Evolutionary conservation across 1,140 invertebrate genomes (phyloP).

Genomic region (Micrasema minimum): DNA sequence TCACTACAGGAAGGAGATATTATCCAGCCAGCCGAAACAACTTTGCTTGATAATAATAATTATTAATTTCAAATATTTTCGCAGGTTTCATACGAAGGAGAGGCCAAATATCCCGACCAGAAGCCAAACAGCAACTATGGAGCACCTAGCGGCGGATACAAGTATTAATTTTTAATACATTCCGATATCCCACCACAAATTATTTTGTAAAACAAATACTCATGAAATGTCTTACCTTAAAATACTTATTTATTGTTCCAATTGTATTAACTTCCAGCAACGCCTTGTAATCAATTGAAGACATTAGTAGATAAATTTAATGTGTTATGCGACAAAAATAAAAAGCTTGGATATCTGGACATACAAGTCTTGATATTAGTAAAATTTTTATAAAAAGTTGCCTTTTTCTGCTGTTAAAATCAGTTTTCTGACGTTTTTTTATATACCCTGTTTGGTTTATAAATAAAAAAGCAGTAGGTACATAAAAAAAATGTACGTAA

Average conservation of each 20-base stretch:
- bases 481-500: no score
- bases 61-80: conserved; percentile 37
- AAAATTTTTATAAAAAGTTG: no score
- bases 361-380: not conserved
- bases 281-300: not conserved
- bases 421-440: no score
- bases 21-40: no score
- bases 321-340: not conserved
- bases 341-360: not conserved
- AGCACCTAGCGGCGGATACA: conserved; percentile 66
- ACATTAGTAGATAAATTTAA: not conserved
- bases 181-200: not conserved
- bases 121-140: conserved; percentile 56
- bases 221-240: conserved; percentile 18
- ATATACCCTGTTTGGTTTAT: no score
- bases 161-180: conserved; percentile 60
- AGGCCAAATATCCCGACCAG: conserved; percentile 66
- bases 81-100: conserved; percentile 72
- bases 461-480: no score
- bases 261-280: not conserved
- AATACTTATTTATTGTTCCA: not conserved
- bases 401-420: no score
- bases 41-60: no score
- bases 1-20: no score
- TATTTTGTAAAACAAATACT: conserved; percentile 24